Evolutionary conservation across 2,113 vertebrate genomes (phyloP).

Genomic region (Calypte anna): DNA sequence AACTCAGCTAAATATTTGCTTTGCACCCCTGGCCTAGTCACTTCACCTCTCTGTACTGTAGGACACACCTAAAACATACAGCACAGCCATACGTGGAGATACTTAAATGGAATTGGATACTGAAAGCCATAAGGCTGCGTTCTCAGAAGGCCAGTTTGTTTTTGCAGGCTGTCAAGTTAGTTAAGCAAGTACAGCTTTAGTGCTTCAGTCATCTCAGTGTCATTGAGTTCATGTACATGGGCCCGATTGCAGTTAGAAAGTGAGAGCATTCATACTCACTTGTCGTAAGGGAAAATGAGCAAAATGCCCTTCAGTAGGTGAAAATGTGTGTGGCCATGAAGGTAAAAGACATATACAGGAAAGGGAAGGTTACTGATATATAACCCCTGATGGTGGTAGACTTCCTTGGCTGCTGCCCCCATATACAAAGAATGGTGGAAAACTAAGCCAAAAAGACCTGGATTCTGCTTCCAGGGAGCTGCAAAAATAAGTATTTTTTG

Average conservation of each 20-base stretch:
- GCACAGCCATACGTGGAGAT: not conserved
- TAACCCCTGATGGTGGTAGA: not conserved
- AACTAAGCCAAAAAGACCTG: not conserved
- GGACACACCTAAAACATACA: not conserved
- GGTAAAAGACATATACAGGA: not conserved
- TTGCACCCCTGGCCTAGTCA: not conserved
- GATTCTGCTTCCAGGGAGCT: not conserved
- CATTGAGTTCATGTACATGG: not conserved
- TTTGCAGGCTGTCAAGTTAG: not conserved
- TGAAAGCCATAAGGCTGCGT: not conserved
- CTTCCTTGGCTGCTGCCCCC: not conserved
- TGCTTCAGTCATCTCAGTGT: not conserved
- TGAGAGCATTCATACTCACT: not conserved
- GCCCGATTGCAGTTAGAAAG: not conserved
- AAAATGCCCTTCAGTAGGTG: not conserved
- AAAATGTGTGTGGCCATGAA: not conserved
- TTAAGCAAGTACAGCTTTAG: not conserved
- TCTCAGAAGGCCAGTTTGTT: not conserved
- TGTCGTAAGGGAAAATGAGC: not conserved
- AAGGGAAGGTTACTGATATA: not conserved
- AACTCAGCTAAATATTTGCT: not conserved
- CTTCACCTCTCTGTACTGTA: not conserved
- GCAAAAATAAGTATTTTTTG: conserved; percentile 11
- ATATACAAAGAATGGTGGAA: not conserved
- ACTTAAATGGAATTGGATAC: not conserved